Evolutionary conservation across 2,113 vertebrate genomes (phyloP).

Genomic region (Micronycteris hirsuta): DNA sequence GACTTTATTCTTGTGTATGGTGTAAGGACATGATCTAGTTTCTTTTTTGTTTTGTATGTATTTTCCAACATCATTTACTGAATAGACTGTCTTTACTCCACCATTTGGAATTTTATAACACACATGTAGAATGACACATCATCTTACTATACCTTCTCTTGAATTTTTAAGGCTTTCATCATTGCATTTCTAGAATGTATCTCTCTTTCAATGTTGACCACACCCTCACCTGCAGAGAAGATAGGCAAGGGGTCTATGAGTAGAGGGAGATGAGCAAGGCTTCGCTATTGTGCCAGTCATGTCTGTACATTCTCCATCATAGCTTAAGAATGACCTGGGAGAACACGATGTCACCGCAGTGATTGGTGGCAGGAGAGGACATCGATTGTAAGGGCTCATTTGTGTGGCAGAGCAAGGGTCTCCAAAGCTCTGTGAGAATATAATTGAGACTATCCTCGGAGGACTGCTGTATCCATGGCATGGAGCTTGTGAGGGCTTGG

Average conservation of each 20-base stretch:
- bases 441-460: not conserved
- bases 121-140: no score
- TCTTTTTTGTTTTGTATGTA: no score
- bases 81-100: no score
- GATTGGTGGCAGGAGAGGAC: not conserved
- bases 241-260: not conserved
- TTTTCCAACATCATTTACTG: no score
- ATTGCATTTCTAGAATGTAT: no score
- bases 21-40: no score
- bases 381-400: not conserved
- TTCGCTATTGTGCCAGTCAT: not conserved
- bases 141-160: no score
- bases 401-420: not conserved
- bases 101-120: no score
- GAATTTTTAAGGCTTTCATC: no score
- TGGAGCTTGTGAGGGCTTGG: not conserved
- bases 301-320: not conserved
- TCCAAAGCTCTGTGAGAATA: not conserved
- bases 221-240: not conserved
- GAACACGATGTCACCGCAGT: accelerated
- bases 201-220: no score
- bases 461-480: no score
- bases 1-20: no score
- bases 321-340: not conserved
- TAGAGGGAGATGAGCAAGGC: not conserved